A percentile compares a stretch with the other conserved stretches of the same genome.
phyloP scores from a whole-genome alignment of 2,888 invertebrate genomes.

The Nudaria mundana region DNA sequence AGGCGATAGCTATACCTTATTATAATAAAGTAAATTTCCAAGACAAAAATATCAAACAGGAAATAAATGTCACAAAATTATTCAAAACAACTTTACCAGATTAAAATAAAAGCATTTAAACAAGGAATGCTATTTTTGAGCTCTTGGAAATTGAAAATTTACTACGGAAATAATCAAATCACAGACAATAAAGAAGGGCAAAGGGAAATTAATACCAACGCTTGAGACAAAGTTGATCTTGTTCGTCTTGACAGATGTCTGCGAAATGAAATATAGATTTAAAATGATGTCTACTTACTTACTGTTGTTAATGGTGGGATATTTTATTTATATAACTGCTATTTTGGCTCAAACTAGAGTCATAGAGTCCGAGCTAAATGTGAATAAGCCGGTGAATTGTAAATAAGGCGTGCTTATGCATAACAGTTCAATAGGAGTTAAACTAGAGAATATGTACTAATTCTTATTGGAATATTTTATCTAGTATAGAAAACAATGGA shows the following conservation, averaged over 20 bases:
- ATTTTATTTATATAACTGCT: slow-evolving; percentile 38
- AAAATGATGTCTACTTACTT: slow-evolving; percentile 36
- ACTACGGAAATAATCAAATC: slow-evolving; percentile 72
- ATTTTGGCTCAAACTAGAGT: no score
- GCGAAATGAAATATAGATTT: slow-evolving; percentile 63
- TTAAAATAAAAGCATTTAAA: slow-evolving; percentile 44
- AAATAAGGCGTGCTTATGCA: no score
- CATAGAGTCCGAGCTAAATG: no score
- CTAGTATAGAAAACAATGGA: neutral
- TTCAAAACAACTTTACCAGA: slow-evolving; percentile 37
- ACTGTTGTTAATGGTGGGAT: slow-evolving; percentile 31
- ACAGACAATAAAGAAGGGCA: slow-evolving; percentile 63
- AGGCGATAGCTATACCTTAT: slow-evolving; percentile 7
- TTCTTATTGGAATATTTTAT: no score
- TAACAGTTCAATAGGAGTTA: no score
- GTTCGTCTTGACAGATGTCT: slow-evolving; percentile 67
- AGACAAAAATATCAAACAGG: slow-evolving; percentile 21
- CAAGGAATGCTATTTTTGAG: slow-evolving; percentile 54
- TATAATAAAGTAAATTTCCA: slow-evolving; percentile 18
- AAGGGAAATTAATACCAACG: slow-evolving; percentile 69
- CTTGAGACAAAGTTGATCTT: slow-evolving; percentile 65
- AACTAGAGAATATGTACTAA: no score
- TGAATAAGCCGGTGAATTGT: no score
- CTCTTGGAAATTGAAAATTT: slow-evolving; percentile 54
- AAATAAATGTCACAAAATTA: slow-evolving; percentile 31